Percentiles rank a stretch among this genome's conserved stretches.
These are phyloP conservation scores for Anthoptus insignis DNA, from an alignment of 2,888 invertebrate species.

Conservation along the genomic window DNA sequence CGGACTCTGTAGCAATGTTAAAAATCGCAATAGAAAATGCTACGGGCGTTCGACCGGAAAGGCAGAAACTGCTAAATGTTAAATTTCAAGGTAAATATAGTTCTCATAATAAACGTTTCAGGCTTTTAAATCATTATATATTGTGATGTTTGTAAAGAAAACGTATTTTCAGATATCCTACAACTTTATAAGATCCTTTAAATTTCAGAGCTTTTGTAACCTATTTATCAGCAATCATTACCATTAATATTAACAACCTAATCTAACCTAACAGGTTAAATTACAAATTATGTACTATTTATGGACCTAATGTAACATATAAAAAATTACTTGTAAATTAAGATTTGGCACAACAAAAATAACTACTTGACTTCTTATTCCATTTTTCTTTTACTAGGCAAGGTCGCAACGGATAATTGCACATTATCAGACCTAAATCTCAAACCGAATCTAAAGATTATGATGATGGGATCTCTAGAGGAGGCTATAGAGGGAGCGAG, in stretches of 20 bases:
- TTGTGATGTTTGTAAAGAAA: background rate
- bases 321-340: no score
- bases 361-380: background rate
- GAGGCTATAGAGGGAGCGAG: conserved; percentile 96
- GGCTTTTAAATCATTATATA: background rate
- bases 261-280: no score
- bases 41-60: conserved; percentile 96
- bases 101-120: background rate
- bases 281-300: no score
- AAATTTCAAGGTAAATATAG: conserved; percentile 93
- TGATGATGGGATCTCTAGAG: conserved; percentile 99
- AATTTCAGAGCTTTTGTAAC: conserved; percentile 19
- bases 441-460: conserved; percentile 96
- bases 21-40: conserved; percentile 95
- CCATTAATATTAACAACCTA: no score
- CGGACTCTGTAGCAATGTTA: conserved; percentile 93
- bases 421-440: conserved; percentile 92
- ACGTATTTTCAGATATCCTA: no score
- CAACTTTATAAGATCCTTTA: background rate
- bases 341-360: background rate
- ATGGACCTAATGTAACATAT: no score
- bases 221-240: conserved; percentile 25
- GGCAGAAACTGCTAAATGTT: conserved; percentile 97
- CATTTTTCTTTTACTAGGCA: conserved; percentile 86
- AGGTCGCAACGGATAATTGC: conserved; percentile 93